Evolutionary conservation across 2,797 vertebrate species (phyloP).

Genomic region (Pseudochirops cupreus): DNA sequence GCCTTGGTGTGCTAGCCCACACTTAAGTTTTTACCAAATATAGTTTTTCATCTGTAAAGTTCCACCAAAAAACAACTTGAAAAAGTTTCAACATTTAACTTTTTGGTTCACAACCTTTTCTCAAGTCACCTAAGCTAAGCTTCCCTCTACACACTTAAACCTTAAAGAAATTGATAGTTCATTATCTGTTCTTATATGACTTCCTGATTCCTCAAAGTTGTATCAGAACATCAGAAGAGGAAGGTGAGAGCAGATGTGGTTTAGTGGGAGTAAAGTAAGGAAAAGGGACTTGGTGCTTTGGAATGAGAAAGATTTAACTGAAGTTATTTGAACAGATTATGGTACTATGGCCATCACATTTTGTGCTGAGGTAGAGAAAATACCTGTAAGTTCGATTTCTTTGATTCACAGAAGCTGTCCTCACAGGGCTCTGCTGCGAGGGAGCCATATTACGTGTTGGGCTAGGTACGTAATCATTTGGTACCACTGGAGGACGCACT

Average conservation of each 20-base stretch:
- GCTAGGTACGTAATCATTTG: slow-evolving; percentile 99
- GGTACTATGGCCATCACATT: slow-evolving; percentile 71
- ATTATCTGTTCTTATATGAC: slow-evolving; percentile 38
- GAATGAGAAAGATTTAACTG: slow-evolving; percentile 70
- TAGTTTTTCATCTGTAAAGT: slow-evolving; percentile 83
- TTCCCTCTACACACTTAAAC: not conserved
- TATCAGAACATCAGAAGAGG: slow-evolving; percentile 76
- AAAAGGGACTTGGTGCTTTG: slow-evolving; percentile 73
- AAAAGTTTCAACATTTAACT: slow-evolving; percentile 57
- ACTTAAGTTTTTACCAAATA: slow-evolving; percentile 29
- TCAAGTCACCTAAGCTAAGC: slow-evolving; percentile 53
- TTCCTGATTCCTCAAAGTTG: slow-evolving; percentile 66
- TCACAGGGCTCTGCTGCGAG: slow-evolving; percentile 96
- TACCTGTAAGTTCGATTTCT: slow-evolving; percentile 99
- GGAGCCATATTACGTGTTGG: slow-evolving; percentile 97
- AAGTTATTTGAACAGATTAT: slow-evolving; percentile 53
- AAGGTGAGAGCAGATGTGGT: slow-evolving; percentile 73
- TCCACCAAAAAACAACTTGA: slow-evolving; percentile 79
- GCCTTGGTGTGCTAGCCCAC: slow-evolving; percentile 41
- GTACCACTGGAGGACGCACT: slow-evolving; percentile 98
- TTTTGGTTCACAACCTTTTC: slow-evolving; percentile 52
- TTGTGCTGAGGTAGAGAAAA: slow-evolving; percentile 78
- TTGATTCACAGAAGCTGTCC: slow-evolving; percentile 98
- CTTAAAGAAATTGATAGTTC: slow-evolving; percentile 45
- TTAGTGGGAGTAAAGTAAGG: slow-evolving; percentile 73